phyloP scores from a whole-genome alignment of 1,140 invertebrate genomes.

The Drosophila navojoa region DNA sequence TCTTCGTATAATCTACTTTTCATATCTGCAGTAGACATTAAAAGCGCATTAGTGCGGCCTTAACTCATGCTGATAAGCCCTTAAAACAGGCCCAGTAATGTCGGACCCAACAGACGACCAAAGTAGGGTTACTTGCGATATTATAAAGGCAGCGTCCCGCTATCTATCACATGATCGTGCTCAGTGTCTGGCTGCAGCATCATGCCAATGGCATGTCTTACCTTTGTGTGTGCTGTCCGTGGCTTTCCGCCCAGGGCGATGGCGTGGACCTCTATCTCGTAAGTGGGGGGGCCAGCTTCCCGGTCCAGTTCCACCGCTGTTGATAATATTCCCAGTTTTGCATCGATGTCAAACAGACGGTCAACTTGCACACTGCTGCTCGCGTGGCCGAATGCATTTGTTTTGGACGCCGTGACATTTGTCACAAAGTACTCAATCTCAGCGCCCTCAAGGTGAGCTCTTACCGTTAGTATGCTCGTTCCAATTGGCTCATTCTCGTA shows the following conservation, averaged over 20 bases:
- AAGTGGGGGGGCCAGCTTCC: conserved; percentile 91
- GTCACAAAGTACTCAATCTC: conserved; percentile 96
- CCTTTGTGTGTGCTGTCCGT: conserved; percentile 91
- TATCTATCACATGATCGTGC: conserved; percentile 1
- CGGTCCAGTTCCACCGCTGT: conserved; percentile 93
- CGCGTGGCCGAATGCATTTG: neutral
- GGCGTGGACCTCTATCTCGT: conserved; percentile 93
- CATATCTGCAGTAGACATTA: conserved; percentile 83
- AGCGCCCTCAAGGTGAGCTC: conserved; percentile 86
- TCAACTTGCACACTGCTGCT: conserved; percentile 86
- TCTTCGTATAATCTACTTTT: conserved; percentile 76
- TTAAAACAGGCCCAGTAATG: conserved; percentile 58
- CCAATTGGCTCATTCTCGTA: conserved; percentile 95
- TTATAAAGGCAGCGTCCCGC: neutral
- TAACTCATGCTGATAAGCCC: conserved; percentile 70
- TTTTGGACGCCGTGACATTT: conserved; percentile 91
- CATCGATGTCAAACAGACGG: conserved; percentile 94
- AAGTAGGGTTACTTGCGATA: conserved; percentile 9
- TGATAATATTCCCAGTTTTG: conserved; percentile 93
- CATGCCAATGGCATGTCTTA: conserved; percentile 84
- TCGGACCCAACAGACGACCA: neutral
- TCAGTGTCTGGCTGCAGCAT: conserved; percentile 3
- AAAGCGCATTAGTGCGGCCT: conserved; percentile 82
- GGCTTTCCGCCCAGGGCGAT: conserved; percentile 88
- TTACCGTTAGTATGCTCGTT: conserved; percentile 91